A percentile compares a stretch with the other conserved stretches of the same genome.
Evolutionary conservation across 2,888 invertebrate species (phyloP).

Genomic region (Formica aserva): DNA sequence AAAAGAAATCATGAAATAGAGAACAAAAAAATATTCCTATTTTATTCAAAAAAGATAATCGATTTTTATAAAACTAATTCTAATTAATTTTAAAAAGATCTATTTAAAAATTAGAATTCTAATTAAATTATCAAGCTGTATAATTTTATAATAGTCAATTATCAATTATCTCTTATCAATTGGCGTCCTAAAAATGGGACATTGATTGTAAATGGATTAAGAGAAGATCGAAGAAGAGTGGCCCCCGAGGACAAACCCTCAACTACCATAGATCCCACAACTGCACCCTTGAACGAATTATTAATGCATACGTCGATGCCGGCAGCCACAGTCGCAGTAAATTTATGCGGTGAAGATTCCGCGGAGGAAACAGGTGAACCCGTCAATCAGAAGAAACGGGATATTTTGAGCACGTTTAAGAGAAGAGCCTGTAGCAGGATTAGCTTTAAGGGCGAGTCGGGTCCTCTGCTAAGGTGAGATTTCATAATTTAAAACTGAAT

Average conservation of each 20-base stretch:
- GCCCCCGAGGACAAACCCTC: slow-evolving; percentile 63
- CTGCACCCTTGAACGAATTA: slow-evolving; percentile 74
- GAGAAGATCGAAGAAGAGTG: slow-evolving; percentile 44
- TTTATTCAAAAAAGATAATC: neutral
- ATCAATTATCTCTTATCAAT: neutral
- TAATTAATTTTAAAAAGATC: neutral
- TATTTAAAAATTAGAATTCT: neutral
- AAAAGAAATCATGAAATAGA: neutral
- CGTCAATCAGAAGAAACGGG: slow-evolving; percentile 62
- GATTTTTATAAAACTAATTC: neutral
- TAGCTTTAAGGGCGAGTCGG: slow-evolving; percentile 80
- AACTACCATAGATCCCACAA: slow-evolving; percentile 50
- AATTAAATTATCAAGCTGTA: neutral
- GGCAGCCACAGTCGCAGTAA: slow-evolving; percentile 73
- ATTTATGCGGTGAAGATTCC: slow-evolving; percentile 70
- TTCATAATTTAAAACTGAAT: neutral
- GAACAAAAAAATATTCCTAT: neutral
- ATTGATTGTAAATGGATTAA: neutral
- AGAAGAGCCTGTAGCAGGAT: slow-evolving; percentile 80
- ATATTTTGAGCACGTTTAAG: slow-evolving; percentile 76
- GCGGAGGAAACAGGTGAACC: slow-evolving; percentile 65
- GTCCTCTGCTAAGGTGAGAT: slow-evolving; percentile 78
- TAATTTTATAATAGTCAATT: neutral
- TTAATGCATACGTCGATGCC: slow-evolving; percentile 75
- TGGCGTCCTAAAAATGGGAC: neutral